Percentiles rank a stretch among this genome's conserved stretches.
Evolutionary conservation across 2,888 invertebrate genomes (phyloP).

Genomic region (Scaptomyza parva): DNA sequence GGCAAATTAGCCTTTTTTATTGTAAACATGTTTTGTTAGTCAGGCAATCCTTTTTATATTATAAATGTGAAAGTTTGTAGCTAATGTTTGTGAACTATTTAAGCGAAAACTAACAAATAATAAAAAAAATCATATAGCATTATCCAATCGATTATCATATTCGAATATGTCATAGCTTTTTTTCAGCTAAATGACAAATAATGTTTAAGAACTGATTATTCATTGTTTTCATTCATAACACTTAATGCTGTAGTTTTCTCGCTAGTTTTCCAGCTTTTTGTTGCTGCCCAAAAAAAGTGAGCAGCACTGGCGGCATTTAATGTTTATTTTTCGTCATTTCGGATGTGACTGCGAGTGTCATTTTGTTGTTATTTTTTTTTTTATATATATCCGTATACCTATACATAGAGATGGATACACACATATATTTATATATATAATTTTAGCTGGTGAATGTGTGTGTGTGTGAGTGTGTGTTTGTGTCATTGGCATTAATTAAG

Average conservation of each 20-base stretch:
- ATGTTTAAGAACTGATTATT: too few species aligned
- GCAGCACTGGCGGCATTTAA: slow-evolving; percentile 1
- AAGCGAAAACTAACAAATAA: too few species aligned
- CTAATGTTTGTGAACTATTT: too few species aligned
- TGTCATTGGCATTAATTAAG: slow-evolving; percentile 77
- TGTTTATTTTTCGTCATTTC: slow-evolving; percentile 73
- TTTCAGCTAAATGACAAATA: too few species aligned
- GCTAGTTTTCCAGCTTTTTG: not conserved
- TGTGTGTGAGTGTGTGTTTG: slow-evolving; percentile 64
- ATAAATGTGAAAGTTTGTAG: too few species aligned
- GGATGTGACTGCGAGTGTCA: slow-evolving; percentile 70
- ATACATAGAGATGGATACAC: not conserved
- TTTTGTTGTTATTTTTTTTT: slow-evolving; percentile 38
- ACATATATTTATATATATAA: slow-evolving; percentile 20
- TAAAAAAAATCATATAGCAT: too few species aligned
- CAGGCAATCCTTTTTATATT: too few species aligned
- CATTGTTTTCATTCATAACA: too few species aligned
- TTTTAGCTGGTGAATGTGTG: slow-evolving; percentile 20
- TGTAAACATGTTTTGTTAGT: too few species aligned
- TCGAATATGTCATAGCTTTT: too few species aligned
- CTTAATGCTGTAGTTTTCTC: too few species aligned
- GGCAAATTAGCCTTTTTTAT: slow-evolving; percentile 1
- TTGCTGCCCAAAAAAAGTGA: not conserved
- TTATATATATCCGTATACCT: slow-evolving; percentile 1
- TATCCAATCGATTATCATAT: not conserved